Evolutionary conservation across 2,113 vertebrate genomes (phyloP).

Genomic region (Ochotona princeps): DNA sequence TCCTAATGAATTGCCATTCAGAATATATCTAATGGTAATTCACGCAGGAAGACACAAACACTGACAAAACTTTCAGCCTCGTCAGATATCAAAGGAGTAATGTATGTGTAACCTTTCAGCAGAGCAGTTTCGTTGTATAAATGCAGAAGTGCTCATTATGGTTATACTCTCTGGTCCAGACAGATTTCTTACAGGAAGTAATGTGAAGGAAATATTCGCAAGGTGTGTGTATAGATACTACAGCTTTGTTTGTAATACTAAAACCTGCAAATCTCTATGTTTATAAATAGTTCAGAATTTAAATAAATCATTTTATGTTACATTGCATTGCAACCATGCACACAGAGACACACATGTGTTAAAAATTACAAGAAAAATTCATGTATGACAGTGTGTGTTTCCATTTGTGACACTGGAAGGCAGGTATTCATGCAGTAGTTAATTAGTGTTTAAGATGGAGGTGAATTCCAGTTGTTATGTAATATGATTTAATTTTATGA

Average conservation of each 20-base stretch:
- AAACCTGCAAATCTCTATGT: background rate
- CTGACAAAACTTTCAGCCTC: slow-evolving; percentile 34
- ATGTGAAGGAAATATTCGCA: background rate
- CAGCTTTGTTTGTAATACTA: background rate
- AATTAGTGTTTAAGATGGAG: background rate
- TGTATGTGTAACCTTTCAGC: background rate
- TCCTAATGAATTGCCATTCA: background rate
- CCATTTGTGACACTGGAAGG: background rate
- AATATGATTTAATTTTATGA: background rate
- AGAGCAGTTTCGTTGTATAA: background rate
- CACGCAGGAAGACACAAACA: slow-evolving; percentile 23
- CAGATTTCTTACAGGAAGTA: background rate
- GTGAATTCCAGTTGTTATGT: background rate
- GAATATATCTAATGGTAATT: slow-evolving; percentile 19
- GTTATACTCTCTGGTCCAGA: background rate
- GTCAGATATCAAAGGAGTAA: slow-evolving; percentile 38
- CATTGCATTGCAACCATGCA: background rate
- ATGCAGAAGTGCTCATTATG: background rate
- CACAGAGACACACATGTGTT: background rate
- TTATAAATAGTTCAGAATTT: background rate
- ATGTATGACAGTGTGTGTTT: background rate
- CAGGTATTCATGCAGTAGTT: background rate
- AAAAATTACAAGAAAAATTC: background rate
- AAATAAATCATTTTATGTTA: background rate
- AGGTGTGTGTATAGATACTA: background rate